These are phyloP conservation scores for Pseudomyrmex dendroicus DNA, from an alignment of 1,140 invertebrate species.

Conservation along the genomic window DNA sequence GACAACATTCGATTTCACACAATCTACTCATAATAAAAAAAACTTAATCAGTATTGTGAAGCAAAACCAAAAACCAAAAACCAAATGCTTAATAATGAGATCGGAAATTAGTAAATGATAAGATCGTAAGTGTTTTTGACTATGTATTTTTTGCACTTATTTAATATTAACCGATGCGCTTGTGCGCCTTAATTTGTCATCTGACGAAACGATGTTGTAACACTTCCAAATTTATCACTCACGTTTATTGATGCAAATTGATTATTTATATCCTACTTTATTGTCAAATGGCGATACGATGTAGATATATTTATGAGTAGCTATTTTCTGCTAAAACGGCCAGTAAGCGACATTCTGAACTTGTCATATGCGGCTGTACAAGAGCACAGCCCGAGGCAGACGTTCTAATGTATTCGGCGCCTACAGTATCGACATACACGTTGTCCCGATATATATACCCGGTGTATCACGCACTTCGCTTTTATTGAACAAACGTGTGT, in stretches of 20 bases:
- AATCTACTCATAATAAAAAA: background rate
- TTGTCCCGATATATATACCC: constrained; percentile 15
- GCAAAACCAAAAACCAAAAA: too few species aligned
- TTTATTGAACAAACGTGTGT: background rate
- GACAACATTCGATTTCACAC: background rate
- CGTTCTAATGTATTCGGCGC: constrained; percentile 73
- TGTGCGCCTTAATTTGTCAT: background rate
- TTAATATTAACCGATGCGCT: background rate
- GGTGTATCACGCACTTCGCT: background rate
- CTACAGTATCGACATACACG: constrained; percentile 64
- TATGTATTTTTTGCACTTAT: background rate
- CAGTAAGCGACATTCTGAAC: constrained; percentile 3
- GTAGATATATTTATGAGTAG: constrained; percentile 1
- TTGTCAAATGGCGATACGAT: background rate
- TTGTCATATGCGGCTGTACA: constrained; percentile 6
- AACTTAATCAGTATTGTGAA: background rate
- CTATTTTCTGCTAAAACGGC: constrained; percentile 31
- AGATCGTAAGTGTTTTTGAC: background rate
- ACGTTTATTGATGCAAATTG: too few species aligned
- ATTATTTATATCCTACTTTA: constrained; percentile 2
- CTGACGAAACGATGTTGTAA: too few species aligned
- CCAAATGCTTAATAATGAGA: background rate
- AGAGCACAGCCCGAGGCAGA: constrained; percentile 49
- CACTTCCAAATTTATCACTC: too few species aligned
- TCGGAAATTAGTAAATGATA: background rate